phyloP scores from a whole-genome alignment of 2,113 vertebrate genomes.

The Ascaphus truei region DNA sequence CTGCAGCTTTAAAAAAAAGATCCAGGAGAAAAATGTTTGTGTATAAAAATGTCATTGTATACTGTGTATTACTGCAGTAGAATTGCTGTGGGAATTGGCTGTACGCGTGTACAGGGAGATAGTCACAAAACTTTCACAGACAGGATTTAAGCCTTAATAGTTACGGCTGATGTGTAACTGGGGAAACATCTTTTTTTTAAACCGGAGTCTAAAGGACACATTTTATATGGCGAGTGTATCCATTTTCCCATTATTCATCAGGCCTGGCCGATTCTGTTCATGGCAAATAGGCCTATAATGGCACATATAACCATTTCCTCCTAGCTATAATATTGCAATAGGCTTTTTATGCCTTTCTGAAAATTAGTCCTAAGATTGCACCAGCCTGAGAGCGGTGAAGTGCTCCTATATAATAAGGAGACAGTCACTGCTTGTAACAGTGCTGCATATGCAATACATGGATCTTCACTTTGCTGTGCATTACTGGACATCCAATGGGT shows the following conservation, averaged over 20 bases:
- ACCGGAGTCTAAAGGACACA: constrained; percentile 26
- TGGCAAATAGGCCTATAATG: constrained; percentile 22
- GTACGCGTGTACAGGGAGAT: constrained; percentile 19
- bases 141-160: constrained; percentile 30
- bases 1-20: constrained; percentile 11
- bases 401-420: constrained; percentile 1
- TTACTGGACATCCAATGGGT: no score
- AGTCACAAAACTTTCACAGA: constrained; percentile 21
- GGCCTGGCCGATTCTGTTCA: constrained; percentile 12
- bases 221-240: constrained; percentile 20
- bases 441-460: not conserved
- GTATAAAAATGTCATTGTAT: constrained; percentile 30
- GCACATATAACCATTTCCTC: constrained; percentile 33
- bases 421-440: not conserved
- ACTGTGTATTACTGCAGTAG: constrained; percentile 20
- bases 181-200: constrained; percentile 29
- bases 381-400: not conserved
- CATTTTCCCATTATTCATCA: constrained; percentile 30
- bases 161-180: constrained; percentile 24
- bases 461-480: not conserved
- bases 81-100: constrained; percentile 32
- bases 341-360: constrained; percentile 20
- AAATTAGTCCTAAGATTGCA: constrained; percentile 24
- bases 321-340: constrained; percentile 34
- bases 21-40: not conserved